Evolutionary conservation across 2,888 invertebrate genomes (phyloP).

Genomic region (Nezara viridula): DNA sequence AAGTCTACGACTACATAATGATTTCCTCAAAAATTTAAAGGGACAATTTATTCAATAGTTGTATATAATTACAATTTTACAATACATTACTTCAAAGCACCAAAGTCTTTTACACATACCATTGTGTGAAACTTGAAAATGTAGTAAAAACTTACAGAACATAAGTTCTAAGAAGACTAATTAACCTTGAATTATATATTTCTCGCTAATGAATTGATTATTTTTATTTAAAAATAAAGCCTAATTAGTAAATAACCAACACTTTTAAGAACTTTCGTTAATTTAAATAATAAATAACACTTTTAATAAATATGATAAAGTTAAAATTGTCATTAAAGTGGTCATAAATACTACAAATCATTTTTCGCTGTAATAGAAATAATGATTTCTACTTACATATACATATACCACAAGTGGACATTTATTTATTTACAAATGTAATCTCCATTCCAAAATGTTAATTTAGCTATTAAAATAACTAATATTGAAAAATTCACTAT

Average conservation of each 20-base stretch:
- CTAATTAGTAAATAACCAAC: neutral
- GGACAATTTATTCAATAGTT: neutral
- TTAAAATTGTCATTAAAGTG: neutral
- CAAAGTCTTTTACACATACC: neutral
- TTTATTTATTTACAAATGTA: conserved; percentile 18
- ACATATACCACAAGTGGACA: neutral
- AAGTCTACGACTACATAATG: neutral
- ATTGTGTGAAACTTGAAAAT: neutral
- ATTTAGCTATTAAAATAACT: no score
- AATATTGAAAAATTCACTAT: neutral
- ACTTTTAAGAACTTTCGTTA: neutral
- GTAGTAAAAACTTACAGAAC: neutral
- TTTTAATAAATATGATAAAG: neutral
- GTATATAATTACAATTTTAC: neutral
- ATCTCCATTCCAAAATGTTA: neutral
- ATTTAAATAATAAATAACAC: neutral
- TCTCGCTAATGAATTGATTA: neutral
- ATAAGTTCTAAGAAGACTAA: neutral
- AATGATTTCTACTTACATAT: neutral
- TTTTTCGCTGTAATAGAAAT: neutral
- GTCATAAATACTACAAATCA: neutral
- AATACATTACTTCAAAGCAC: neutral
- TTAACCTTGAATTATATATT: neutral
- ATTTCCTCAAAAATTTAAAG: neutral
- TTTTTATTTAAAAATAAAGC: neutral